Evolutionary conservation across 2,888 invertebrate genomes (phyloP).

Genomic region (Junonia oenone): DNA sequence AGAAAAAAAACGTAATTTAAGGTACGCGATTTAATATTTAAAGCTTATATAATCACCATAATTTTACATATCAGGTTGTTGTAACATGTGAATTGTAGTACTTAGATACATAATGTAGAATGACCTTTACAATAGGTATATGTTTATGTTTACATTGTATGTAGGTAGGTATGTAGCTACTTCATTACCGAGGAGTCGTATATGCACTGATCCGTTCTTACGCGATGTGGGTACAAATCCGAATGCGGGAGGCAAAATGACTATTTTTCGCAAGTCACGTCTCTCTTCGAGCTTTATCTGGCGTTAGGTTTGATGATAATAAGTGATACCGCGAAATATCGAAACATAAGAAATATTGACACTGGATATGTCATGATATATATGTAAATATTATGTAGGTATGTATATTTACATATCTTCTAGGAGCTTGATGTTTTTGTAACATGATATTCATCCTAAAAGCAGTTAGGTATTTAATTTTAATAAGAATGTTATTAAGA

Average conservation of each 20-base stretch:
- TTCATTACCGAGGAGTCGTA: constrained; percentile 14
- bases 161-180: constrained; percentile 3
- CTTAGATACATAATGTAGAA: neutral
- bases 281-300: constrained; percentile 64
- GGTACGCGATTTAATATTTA: neutral
- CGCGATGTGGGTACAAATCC: constrained; percentile 45
- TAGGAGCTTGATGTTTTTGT: too few relatives aligned
- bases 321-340: constrained; percentile 70
- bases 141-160: neutral
- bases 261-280: constrained; percentile 76
- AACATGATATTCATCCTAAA: too few relatives aligned
- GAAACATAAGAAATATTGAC: constrained; percentile 31
- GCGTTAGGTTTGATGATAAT: constrained; percentile 75
- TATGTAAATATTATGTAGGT: neutral
- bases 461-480: too few relatives aligned
- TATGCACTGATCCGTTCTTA: constrained; percentile 19
- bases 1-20: neutral
- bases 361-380: constrained; percentile 35
- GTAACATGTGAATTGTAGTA: neutral
- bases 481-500: too few relatives aligned
- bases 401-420: too few relatives aligned
- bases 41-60: too few relatives aligned
- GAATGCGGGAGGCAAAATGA: constrained; percentile 49
- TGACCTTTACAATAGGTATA: neutral
- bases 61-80: neutral